phyloP scores from a whole-genome alignment of 2,888 invertebrate genomes.

The Pachycephus smyrnensis region DNA sequence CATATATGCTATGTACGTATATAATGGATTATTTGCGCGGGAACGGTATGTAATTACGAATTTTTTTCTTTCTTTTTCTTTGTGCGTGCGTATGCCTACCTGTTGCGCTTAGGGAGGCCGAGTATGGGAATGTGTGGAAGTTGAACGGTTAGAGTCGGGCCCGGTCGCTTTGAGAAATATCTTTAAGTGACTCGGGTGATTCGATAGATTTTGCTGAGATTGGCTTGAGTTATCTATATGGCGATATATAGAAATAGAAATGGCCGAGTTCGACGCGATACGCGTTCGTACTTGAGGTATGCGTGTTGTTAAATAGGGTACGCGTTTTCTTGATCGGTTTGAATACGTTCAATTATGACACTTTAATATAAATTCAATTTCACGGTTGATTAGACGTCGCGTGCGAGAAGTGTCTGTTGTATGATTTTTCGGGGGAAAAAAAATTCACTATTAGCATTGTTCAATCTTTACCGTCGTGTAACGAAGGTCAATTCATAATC shows the following conservation, averaged over 20 bases:
- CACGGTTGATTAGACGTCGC: not conserved
- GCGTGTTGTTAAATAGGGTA: not conserved
- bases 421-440: not conserved
- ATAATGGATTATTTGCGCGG: not conserved
- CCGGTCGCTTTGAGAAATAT: not conserved
- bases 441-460: not conserved
- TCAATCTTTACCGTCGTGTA: not conserved
- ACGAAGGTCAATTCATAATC: not conserved
- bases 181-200: not conserved
- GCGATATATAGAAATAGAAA: not conserved
- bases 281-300: not conserved
- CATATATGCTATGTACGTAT: not conserved
- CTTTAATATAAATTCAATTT: slow-evolving; percentile 7
- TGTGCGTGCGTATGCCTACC: not conserved
- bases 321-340: not conserved
- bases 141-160: not conserved
- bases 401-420: not conserved
- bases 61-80: slow-evolving; percentile 4
- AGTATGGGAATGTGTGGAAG: not conserved
- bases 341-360: slow-evolving; percentile 4
- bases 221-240: not conserved
- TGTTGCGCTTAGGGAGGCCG: not conserved
- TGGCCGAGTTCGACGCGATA: not conserved
- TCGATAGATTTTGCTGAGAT: not conserved
- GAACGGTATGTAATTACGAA: not conserved